Evolutionary conservation across 53 echinoderm and acorn worm genomes (phyloP), one percentile per base, ranked within the genome.

Genomic region (Temnopleurus reevesii): DNA sequence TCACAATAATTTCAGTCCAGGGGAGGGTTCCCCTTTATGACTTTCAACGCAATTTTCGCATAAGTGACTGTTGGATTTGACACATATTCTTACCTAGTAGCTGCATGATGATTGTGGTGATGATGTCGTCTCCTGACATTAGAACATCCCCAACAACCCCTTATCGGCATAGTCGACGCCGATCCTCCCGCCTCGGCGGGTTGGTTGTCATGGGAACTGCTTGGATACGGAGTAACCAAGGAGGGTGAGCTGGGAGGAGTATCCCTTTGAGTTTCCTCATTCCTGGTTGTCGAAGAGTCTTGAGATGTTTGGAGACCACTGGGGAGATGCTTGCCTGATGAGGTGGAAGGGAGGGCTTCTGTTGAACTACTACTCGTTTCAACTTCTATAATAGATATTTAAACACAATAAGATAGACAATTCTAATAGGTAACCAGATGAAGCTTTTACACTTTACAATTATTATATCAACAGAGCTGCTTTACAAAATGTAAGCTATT

Each of bases 361-460:
- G 65, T 65, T 27, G 88, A 87, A 47, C 88, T 71, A 35, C 71
- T 87, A n/a, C 88, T 87, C 4, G 88, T 59, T 27, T 60, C 85
- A 60, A 60, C 45, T 45, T 85, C 85, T 85, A 60, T 24, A 83
- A 28, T 12, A 43, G n/a, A n/a, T n/a, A n/a, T n/a, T n/a, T n/a
- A n/a, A n/a, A 82, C 15, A 47, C 24, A 28, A 17, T 21, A 26
- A 12, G 10, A 77, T 8, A 59, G 21, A 59, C 8, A n/a, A 9
- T 49, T 49, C 10, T 9, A 49, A 12, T 12, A 3, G 3, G 63
- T 12, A 31, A 17, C 4, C 12, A 33, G 17, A 17, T 63, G 18
- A 6, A 18, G 34, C 33, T 29, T 17, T 2, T 63, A 5, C n/a
- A n/a, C n/a, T n/a, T n/a, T n/a, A n/a, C n/a, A n/a, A n/a, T n/a